These are phyloP conservation scores for Zophobas morio DNA, from an alignment of 1,140 invertebrate genomes.

Conservation along the genomic window DNA sequence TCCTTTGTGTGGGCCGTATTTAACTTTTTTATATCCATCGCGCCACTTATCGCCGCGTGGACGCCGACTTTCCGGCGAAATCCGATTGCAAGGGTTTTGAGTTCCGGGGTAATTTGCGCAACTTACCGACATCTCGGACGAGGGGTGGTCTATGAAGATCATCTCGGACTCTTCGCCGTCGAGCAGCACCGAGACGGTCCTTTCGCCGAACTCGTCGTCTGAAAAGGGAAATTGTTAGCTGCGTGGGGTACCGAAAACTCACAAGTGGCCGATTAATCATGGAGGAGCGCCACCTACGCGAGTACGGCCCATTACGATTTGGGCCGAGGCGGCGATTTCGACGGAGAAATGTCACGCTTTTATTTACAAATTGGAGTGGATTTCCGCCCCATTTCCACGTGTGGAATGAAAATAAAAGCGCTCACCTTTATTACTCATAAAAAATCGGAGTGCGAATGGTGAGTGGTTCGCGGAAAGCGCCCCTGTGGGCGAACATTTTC, in stretches of 20 bases:
- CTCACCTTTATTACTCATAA: conserved; percentile 1
- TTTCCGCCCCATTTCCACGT: conserved; percentile 24
- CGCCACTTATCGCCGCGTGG: conserved; percentile 6
- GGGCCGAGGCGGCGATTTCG: neutral
- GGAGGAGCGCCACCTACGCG: neutral
- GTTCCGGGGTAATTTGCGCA: neutral
- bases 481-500: neutral
- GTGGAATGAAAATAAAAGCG: conserved; percentile 11
- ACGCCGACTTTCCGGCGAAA: too few relatives aligned
- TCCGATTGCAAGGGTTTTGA: too few relatives aligned
- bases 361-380: conserved; percentile 28
- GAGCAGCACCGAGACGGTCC: conserved; percentile 90
- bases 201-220: conserved; percentile 94
- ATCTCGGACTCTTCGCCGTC: conserved; percentile 93
- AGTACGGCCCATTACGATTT: neutral
- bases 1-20: conserved; percentile 18
- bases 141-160: conserved; percentile 92
- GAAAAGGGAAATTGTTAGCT: conserved; percentile 6
- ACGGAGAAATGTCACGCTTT: neutral
- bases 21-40: conserved; percentile 22
- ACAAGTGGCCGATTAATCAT: conserved; percentile 21
- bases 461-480: neutral
- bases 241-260: neutral
- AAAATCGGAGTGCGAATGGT: conserved; percentile 2
- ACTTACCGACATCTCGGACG: conserved; percentile 88